These are phyloP conservation scores for Macrotrachela quadricornifera DNA, from an alignment of 1,140 invertebrate genomes.

Conservation along the genomic window DNA sequence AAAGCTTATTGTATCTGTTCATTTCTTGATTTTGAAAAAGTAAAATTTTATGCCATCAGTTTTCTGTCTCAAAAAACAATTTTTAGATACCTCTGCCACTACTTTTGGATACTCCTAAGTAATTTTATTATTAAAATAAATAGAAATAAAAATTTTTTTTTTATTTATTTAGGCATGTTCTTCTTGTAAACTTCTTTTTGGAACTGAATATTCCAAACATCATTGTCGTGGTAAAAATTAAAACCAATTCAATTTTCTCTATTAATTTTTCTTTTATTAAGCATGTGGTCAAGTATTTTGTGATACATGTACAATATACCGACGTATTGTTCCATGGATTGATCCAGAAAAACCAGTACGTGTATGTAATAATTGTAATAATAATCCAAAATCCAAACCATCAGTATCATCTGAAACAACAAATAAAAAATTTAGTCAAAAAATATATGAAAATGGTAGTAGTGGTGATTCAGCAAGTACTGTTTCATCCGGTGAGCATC, in stretches of 20 bases:
- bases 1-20: too few relatives aligned
- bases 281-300: slow-evolving; percentile 46
- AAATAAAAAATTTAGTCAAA: not conserved
- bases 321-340: slow-evolving; percentile 41
- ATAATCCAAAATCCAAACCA: slow-evolving; percentile 8
- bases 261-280: not conserved
- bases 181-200: too few relatives aligned
- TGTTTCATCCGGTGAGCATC: too few relatives aligned
- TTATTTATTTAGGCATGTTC: too few relatives aligned
- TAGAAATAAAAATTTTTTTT: too few relatives aligned
- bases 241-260: slow-evolving; percentile 3
- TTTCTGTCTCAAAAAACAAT: too few relatives aligned
- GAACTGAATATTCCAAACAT: slow-evolving; percentile 35
- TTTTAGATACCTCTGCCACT: too few relatives aligned
- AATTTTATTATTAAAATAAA: too few relatives aligned
- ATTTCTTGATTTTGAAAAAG: too few relatives aligned
- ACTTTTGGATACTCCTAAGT: too few relatives aligned
- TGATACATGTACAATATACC: slow-evolving; percentile 39
- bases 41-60: too few relatives aligned
- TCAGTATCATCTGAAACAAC: not conserved
- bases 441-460: not conserved
- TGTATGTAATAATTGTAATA: slow-evolving; percentile 42
- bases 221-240: slow-evolving; percentile 42
- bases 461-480: not conserved
- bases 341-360: slow-evolving; percentile 42